Evolutionary conservation across 2,888 invertebrate species (phyloP).

Genomic region (Eurytoma adleriae): DNA sequence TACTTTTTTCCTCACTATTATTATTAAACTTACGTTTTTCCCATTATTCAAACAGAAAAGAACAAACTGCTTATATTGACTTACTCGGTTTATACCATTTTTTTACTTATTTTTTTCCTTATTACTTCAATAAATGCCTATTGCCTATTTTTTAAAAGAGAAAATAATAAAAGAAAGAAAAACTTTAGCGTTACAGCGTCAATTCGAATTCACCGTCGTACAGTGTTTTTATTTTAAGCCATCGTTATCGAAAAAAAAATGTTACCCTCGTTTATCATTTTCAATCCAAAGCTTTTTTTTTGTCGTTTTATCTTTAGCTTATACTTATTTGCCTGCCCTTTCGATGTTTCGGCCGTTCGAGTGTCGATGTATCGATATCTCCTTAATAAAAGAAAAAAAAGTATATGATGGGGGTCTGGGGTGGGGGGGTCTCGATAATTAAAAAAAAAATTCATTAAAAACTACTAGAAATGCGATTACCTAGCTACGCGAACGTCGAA

Average conservation of each 20-base stretch:
- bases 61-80: constrained; percentile 54
- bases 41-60: background rate
- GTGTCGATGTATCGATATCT: constrained; percentile 58
- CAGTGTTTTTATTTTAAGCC: background rate
- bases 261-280: too few relatives aligned
- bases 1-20: constrained; percentile 30
- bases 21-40: constrained; percentile 19
- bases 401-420: constrained; percentile 21
- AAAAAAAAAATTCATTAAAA: constrained; percentile 44
- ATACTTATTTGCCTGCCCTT: constrained; percentile 45
- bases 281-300: constrained; percentile 12
- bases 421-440: constrained; percentile 25
- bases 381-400: constrained; percentile 53
- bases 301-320: constrained; percentile 21
- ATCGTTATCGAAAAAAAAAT: too few relatives aligned
- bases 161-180: background rate
- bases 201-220: constrained; percentile 50
- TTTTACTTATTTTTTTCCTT: constrained; percentile 42
- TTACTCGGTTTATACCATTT: constrained; percentile 49
- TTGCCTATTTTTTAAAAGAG: constrained; percentile 51
- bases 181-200: constrained; percentile 52
- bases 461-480: constrained; percentile 58
- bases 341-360: constrained; percentile 57
- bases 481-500: constrained; percentile 56
- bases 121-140: constrained; percentile 54